Percentiles rank a stretch among this genome's conserved stretches.
These are phyloP conservation scores for Apodemia duryi DNA, from an alignment of 2,888 invertebrate genomes.

Conservation along the genomic window DNA sequence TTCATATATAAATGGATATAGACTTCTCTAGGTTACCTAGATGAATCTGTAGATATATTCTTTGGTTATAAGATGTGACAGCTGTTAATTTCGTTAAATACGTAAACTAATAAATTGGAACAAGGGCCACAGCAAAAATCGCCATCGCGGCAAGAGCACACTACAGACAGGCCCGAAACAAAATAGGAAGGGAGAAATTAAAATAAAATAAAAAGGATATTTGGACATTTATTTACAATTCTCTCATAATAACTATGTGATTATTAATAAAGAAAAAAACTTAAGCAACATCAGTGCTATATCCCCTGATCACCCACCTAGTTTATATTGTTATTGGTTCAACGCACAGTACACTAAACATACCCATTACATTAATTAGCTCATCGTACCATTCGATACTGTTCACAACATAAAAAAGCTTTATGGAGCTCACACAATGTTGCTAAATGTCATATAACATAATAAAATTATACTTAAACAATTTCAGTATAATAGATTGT, in stretches of 20 bases:
- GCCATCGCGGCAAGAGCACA: slow-evolving; percentile 38
- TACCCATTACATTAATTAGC: slow-evolving; percentile 57
- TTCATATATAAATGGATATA: too few species aligned
- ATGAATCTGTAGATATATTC: not conserved
- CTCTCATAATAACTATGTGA: slow-evolving; percentile 72
- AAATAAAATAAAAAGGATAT: slow-evolving; percentile 75
- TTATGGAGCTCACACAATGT: slow-evolving; percentile 10
- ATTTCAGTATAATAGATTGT: too few species aligned
- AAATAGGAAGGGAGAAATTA: slow-evolving; percentile 51
- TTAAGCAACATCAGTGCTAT: slow-evolving; percentile 64
- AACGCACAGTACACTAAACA: slow-evolving; percentile 54
- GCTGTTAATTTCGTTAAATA: not conserved
- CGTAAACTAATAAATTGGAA: not conserved
- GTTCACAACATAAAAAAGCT: slow-evolving; percentile 41
- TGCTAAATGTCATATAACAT: slow-evolving; percentile 24
- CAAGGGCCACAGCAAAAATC: slow-evolving; percentile 24
- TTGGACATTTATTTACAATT: slow-evolving; percentile 78
- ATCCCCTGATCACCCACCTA: slow-evolving; percentile 67
- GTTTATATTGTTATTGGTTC: slow-evolving; percentile 67
- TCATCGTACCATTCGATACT: slow-evolving; percentile 53
- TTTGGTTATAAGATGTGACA: too few species aligned
- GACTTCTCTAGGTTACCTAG: too few species aligned
- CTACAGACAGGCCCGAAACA: slow-evolving; percentile 45
- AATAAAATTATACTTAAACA: not conserved
- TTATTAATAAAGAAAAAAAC: slow-evolving; percentile 68